phyloP scores from a whole-genome alignment of 2,888 invertebrate species.

The Sminthurides aquaticus region DNA sequence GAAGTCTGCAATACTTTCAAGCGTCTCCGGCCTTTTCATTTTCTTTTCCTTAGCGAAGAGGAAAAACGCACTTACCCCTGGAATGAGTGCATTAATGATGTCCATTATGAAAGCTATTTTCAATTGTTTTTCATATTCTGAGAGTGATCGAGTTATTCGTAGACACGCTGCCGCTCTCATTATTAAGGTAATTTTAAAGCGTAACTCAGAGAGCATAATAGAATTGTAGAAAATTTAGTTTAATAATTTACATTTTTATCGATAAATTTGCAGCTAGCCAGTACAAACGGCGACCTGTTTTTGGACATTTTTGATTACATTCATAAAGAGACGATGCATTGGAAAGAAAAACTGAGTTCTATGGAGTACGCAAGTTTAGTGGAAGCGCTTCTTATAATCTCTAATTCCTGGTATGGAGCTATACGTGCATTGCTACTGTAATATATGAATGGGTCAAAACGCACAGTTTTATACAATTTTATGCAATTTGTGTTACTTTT shows the following conservation, averaged over 20 bases:
- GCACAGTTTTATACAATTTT: too few species aligned
- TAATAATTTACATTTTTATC: not conserved
- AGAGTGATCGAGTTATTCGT: slow-evolving; percentile 30
- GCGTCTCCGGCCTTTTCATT: slow-evolving; percentile 38
- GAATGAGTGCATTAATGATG: slow-evolving; percentile 30
- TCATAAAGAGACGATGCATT: slow-evolving; percentile 21
- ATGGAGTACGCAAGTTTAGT: slow-evolving; percentile 33
- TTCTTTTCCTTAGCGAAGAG: slow-evolving; percentile 33
- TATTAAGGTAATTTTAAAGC: slow-evolving; percentile 36
- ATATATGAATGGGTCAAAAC: too few species aligned
- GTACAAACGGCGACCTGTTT: slow-evolving; percentile 18
- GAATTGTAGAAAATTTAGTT: not conserved
- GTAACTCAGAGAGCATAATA: slow-evolving; percentile 1
- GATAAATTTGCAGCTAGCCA: slow-evolving; percentile 8
- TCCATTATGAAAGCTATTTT: slow-evolving; percentile 36
- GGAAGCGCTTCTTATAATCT: slow-evolving; percentile 36
- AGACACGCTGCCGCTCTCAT: slow-evolving; percentile 36
- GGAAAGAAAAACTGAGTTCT: slow-evolving; percentile 24
- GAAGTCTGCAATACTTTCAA: slow-evolving; percentile 38
- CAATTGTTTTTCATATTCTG: slow-evolving; percentile 33
- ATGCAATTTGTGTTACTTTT: too few species aligned
- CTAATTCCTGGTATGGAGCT: slow-evolving; percentile 35
- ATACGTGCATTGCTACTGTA: too few species aligned
- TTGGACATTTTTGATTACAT: slow-evolving; percentile 31
- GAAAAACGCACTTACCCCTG: slow-evolving; percentile 24